Evolutionary conservation across 1,140 invertebrate genomes (phyloP).

Genomic region (Semibalanus balanoides): DNA sequence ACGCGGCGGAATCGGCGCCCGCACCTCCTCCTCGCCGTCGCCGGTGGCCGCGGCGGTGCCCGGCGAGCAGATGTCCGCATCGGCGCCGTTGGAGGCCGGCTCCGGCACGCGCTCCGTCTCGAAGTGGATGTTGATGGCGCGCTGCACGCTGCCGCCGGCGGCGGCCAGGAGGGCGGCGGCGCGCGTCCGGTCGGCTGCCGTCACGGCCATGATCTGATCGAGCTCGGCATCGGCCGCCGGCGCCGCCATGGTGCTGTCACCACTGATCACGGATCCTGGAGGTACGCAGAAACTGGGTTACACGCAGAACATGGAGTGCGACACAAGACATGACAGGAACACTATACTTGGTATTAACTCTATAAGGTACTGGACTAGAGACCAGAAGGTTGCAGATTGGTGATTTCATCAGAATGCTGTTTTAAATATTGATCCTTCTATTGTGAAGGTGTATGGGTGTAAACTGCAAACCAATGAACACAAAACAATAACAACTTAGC

Average conservation of each 20-base stretch:
- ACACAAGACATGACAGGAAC: too few relatives aligned
- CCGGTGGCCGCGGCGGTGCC: slow-evolving; percentile 27
- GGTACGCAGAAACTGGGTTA: too few relatives aligned
- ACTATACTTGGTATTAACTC: too few relatives aligned
- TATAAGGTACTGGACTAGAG: too few relatives aligned
- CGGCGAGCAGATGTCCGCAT: slow-evolving; percentile 22
- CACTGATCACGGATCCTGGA: too few relatives aligned
- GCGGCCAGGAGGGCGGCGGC: slow-evolving; percentile 33
- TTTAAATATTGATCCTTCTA: too few relatives aligned
- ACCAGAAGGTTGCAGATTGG: too few relatives aligned
- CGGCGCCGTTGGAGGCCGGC: slow-evolving; percentile 28
- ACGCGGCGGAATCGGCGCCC: slow-evolving; percentile 48
- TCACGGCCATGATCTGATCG: not conserved
- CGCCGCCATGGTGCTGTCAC: not conserved
- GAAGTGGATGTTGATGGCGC: slow-evolving; percentile 43
- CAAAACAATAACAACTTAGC: too few relatives aligned
- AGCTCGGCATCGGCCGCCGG: not conserved
- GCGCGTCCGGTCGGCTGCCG: not conserved
- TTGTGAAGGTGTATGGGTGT: too few relatives aligned
- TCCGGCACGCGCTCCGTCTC: slow-evolving; percentile 30
- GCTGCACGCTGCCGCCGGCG: slow-evolving; percentile 37
- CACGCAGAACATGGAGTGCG: too few relatives aligned
- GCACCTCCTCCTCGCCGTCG: slow-evolving; percentile 36
- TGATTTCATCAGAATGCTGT: too few relatives aligned
- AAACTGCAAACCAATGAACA: too few relatives aligned